phyloP scores from a whole-genome alignment of 2,888 invertebrate species.

The Cephus nigrinus region DNA sequence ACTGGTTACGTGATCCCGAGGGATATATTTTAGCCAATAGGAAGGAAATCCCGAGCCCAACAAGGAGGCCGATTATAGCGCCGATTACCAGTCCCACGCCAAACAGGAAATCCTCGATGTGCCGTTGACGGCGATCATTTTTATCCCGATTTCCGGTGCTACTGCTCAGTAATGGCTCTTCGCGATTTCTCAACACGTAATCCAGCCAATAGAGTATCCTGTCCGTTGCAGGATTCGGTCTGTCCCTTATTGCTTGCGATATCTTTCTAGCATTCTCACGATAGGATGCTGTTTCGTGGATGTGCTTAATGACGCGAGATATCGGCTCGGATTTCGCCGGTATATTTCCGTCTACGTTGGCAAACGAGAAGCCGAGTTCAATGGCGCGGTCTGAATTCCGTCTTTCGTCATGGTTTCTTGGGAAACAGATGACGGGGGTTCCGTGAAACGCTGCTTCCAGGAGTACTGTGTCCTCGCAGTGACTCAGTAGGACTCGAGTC shows the following conservation, averaged over 20 bases:
- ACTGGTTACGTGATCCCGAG: too few species aligned
- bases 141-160: conserved; percentile 2
- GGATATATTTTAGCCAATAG: too few species aligned
- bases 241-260: conserved; percentile 57
- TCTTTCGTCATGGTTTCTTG: conserved; percentile 49
- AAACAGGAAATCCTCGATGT: conserved; percentile 48
- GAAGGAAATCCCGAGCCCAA: too few species aligned
- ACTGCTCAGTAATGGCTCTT: conserved; percentile 38
- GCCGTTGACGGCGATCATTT: conserved; percentile 15
- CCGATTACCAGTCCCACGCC: conserved; percentile 53
- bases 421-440: conserved; percentile 59
- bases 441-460: conserved; percentile 59
- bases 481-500: conserved; percentile 54
- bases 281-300: conserved; percentile 48
- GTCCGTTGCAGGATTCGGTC: conserved; percentile 57
- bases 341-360: conserved; percentile 29
- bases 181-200: conserved; percentile 47
- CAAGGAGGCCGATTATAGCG: conserved; percentile 18
- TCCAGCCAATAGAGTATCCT: conserved; percentile 56
- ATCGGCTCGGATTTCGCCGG: conserved; percentile 34
- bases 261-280: conserved; percentile 54
- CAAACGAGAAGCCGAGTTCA: conserved; percentile 48
- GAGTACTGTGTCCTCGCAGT: conserved; percentile 58
- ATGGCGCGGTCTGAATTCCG: conserved; percentile 49
- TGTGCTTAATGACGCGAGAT: conserved; percentile 34